Evolutionary conservation across 2,113 vertebrate species (phyloP).

Genomic region (Pygathrix nemaeus): DNA sequence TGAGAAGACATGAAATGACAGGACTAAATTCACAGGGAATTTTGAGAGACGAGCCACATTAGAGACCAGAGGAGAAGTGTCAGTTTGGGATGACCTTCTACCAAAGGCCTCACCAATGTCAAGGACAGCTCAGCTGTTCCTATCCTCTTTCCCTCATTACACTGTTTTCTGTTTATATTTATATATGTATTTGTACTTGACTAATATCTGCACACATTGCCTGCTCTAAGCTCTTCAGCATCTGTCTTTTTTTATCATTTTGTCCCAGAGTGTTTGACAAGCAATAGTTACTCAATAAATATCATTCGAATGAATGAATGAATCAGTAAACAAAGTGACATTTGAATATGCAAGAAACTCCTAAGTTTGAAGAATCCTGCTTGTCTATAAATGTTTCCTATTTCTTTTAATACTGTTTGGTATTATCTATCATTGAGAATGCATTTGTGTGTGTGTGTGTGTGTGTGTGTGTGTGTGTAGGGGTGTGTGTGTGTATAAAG

Average conservation of each 20-base stretch:
- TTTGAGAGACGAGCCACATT: background rate
- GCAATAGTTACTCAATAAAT: background rate
- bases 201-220: background rate
- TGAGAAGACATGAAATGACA: background rate
- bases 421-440: background rate
- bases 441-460: accelerated
- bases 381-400: background rate
- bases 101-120: background rate
- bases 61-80: background rate
- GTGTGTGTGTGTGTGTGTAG: background rate
- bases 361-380: background rate
- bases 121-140: background rate
- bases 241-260: background rate
- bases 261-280: background rate
- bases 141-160: background rate
- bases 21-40: background rate
- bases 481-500: background rate
- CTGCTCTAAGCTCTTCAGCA: background rate
- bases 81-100: background rate
- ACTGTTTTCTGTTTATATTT: no score
- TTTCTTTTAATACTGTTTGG: background rate
- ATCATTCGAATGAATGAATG: background rate
- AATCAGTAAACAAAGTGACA: background rate
- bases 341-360: background rate
- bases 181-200: accelerated